Evolutionary conservation across 2,113 vertebrate species (phyloP).

Genomic region (Ctenomys sociabilis): DNA sequence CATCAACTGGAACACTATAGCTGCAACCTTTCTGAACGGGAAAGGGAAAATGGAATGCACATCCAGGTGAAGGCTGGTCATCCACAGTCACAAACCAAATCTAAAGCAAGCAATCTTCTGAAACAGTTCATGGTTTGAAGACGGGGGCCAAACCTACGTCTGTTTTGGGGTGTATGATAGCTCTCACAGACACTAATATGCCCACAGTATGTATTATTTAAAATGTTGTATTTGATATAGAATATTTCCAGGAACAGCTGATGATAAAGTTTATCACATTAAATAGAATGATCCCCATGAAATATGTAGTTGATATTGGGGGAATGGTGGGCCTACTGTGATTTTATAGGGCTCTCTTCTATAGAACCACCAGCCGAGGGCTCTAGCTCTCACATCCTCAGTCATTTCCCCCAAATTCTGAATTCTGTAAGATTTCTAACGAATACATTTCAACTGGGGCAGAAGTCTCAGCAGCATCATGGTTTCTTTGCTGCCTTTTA

Average conservation of each 20-base stretch:
- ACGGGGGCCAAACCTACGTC: not conserved
- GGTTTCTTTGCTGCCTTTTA: conserved; percentile 56
- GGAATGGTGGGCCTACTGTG: not conserved
- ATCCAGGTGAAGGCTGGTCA: not conserved
- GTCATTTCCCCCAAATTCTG: conserved; percentile 36
- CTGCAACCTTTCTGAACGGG: not conserved
- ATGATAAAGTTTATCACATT: not conserved
- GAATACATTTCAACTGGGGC: conserved; percentile 58
- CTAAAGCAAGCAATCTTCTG: not conserved
- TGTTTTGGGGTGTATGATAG: not conserved
- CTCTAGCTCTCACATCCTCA: not conserved
- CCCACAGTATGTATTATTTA: not conserved
- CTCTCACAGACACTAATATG: not conserved
- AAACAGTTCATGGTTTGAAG: not conserved
- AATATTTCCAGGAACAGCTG: not conserved
- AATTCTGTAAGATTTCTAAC: conserved; percentile 47
- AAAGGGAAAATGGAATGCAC: not conserved
- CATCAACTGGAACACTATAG: not conserved
- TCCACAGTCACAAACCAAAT: not conserved
- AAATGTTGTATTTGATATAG: not conserved
- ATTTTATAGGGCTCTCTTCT: not conserved
- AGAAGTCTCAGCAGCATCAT: not conserved
- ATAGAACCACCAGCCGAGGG: not conserved
- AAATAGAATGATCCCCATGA: not conserved
- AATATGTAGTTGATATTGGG: not conserved